phyloP scores from a whole-genome alignment of 1,140 invertebrate genomes.

The Drosophila erecta region DNA sequence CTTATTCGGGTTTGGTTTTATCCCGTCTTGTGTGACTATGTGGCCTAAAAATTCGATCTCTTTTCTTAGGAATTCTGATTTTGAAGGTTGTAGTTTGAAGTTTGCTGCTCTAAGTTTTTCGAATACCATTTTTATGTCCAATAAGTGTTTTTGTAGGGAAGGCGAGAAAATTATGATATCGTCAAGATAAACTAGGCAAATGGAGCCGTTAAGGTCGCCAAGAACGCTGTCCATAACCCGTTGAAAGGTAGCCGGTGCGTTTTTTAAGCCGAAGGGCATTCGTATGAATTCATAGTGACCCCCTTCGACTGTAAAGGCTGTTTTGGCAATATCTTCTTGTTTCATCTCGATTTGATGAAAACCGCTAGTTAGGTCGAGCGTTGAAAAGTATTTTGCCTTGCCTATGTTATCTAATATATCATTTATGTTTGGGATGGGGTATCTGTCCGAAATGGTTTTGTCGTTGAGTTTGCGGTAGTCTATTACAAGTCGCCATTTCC shows the following conservation, averaged over 20 bases:
- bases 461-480: slow-evolving; percentile 17
- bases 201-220: neutral
- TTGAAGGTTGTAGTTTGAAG: neutral
- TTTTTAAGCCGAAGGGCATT: neutral
- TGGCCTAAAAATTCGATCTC: slow-evolving; percentile 9
- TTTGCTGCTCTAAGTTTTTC: slow-evolving; percentile 21
- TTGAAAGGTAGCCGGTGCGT: neutral
- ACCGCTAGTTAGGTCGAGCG: neutral
- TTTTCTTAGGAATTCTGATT: slow-evolving; percentile 5
- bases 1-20: neutral
- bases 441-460: slow-evolving; percentile 4
- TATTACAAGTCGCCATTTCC: slow-evolving; percentile 20
- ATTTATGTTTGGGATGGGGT: neutral
- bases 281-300: neutral
- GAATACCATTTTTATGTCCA: slow-evolving; percentile 13
- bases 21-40: neutral
- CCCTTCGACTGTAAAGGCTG: neutral
- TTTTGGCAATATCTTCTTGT: neutral
- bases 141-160: neutral
- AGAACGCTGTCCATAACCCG: neutral
- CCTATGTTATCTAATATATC: neutral
- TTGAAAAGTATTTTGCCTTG: neutral
- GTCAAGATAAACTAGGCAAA: neutral
- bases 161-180: neutral
- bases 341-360: neutral